Conservation (phyloP, 2,888 invertebrate genomes). For the Girardia tigrina region DNA sequence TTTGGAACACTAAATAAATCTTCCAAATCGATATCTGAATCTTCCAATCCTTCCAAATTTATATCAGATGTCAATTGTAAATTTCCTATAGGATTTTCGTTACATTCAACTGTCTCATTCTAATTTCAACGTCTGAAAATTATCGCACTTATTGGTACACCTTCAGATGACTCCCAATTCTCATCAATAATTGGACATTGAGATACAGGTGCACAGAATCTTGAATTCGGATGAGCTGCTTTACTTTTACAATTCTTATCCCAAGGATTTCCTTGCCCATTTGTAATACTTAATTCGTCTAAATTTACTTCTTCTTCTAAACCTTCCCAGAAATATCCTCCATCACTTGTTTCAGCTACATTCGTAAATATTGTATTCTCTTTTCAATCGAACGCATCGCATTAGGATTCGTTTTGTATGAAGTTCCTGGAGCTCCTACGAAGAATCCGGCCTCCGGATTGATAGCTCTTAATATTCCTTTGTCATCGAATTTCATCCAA, state of each 20-base stretch:
- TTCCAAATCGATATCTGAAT: conserved; percentile 41
- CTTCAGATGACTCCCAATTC: conserved; percentile 40
- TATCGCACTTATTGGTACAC: conserved; percentile 41
- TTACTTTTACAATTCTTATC: conserved; percentile 39
- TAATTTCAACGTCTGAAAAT: conserved; percentile 41
- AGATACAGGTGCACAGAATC: conserved; percentile 40
- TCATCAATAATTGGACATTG: conserved; percentile 41
- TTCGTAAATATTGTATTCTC: conserved; percentile 42
- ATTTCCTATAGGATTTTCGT: conserved; percentile 40
- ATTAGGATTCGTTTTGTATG: conserved; percentile 40
- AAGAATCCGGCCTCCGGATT: conserved; percentile 42
- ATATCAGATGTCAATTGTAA: conserved; percentile 48
- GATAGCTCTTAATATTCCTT: conserved; percentile 40
- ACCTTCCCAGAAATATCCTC: conserved; percentile 41
- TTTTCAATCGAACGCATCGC: conserved; percentile 43
- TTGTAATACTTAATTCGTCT: conserved; percentile 29
- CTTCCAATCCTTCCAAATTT: conserved; percentile 59
- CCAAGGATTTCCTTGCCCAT: conserved; percentile 36
- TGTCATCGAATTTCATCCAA: conserved; percentile 41
- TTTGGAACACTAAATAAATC: conserved; percentile 65
- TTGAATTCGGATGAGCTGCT: conserved; percentile 41
- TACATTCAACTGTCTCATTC: no score
- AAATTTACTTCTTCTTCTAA: conserved; percentile 39
- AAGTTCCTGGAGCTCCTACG: conserved; percentile 40
- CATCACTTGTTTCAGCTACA: conserved; percentile 40